Conservation (phyloP, 2,797 vertebrate species). For the Sus cebifrons region DNA sequence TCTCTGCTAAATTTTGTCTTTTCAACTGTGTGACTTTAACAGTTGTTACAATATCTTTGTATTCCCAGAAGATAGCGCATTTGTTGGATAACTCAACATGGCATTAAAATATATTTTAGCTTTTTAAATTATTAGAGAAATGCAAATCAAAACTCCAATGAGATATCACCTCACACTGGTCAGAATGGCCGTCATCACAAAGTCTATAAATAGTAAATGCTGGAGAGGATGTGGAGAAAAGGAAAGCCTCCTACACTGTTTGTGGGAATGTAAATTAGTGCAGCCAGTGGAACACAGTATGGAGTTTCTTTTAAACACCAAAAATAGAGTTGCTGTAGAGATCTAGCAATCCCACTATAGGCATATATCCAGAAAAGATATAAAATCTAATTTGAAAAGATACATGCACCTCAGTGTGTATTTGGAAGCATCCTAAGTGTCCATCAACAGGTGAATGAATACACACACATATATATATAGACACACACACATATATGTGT, state of each 20-base stretch:
- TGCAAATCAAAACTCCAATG: neutral
- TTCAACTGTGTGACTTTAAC: constrained; percentile 3
- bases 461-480: neutral
- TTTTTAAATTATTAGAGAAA: constrained; percentile 55
- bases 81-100: constrained; percentile 45
- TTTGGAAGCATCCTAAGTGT: neutral
- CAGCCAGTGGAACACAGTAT: neutral
- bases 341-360: neutral
- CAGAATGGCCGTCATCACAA: neutral
- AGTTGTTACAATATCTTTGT: neutral
- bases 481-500: neutral
- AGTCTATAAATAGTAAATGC: neutral
- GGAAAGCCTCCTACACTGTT: neutral
- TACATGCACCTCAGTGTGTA: neutral
- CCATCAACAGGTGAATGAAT: neutral
- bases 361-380: neutral
- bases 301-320: neutral
- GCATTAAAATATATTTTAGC: constrained; percentile 46
- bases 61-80: neutral
- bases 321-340: neutral
- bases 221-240: neutral
- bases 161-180: neutral
- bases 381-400: no score
- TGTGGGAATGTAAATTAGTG: neutral
- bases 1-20: neutral